A percentile compares a stretch with the other conserved stretches of the same genome.
phyloP scores from a whole-genome alignment of 2,888 invertebrate species.

The Acanthosepion esculentum region DNA sequence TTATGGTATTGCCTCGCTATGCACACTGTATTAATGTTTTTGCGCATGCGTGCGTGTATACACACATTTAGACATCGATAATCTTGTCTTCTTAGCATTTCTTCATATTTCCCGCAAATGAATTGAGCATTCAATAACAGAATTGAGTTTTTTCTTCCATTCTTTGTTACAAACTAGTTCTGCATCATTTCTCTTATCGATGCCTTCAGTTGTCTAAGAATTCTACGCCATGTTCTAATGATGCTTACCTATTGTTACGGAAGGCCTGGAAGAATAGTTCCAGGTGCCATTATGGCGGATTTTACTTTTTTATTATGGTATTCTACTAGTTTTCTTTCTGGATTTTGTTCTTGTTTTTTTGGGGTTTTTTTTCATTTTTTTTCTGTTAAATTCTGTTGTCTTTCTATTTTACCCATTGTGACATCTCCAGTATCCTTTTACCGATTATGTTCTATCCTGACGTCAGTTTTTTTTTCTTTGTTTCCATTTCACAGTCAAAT shows the following conservation, averaged over 20 bases:
- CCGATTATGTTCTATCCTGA: neutral
- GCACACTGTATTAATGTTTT: neutral
- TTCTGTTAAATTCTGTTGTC: too few relatives aligned
- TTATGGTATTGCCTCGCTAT: too few relatives aligned
- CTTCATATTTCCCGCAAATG: neutral
- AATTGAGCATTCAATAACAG: neutral
- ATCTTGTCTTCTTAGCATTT: neutral
- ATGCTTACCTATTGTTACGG: neutral
- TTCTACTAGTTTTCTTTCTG: neutral
- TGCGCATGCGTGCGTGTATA: neutral
- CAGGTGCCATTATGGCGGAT: neutral
- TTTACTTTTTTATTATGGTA: neutral
- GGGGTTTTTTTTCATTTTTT: neutral
- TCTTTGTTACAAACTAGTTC: neutral
- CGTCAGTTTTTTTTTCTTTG: neutral
- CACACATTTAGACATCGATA: neutral
- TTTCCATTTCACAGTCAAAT: neutral
- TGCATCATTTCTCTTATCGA: neutral
- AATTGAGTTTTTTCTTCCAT: neutral
- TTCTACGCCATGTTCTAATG: neutral
- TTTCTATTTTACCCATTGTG: neutral
- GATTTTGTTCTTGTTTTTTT: neutral
- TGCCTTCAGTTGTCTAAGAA: neutral
- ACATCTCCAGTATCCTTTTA: neutral
- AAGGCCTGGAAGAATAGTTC: neutral